phyloP scores from a whole-genome alignment of 1,140 invertebrate genomes.

The Venustaconcha ellipsiformis region DNA sequence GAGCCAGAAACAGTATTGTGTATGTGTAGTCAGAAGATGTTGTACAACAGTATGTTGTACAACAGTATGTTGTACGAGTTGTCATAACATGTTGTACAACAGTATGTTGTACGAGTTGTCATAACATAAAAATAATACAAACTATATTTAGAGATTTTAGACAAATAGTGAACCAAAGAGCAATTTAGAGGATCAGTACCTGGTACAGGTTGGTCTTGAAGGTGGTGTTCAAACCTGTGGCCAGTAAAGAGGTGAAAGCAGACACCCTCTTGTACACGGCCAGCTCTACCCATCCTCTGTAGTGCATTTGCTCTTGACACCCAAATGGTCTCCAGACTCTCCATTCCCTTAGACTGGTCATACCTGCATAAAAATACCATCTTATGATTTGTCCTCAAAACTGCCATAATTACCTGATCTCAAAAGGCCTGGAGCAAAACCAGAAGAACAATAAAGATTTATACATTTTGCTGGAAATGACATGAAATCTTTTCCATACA shows the following conservation, averaged over 20 bases:
- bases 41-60: too few species aligned
- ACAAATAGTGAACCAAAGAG: not conserved
- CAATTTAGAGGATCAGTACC: constrained; percentile 31
- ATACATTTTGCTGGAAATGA: too few species aligned
- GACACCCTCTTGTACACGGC: constrained; percentile 77
- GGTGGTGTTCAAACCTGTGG: constrained; percentile 69
- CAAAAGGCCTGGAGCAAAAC: too few species aligned
- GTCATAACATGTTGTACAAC: too few species aligned
- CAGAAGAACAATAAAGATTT: too few species aligned
- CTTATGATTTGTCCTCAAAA: too few species aligned
- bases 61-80: too few species aligned
- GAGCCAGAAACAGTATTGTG: too few species aligned
- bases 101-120: not conserved
- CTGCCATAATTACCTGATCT: too few species aligned
- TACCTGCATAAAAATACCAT: constrained; percentile 71
- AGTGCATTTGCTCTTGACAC: constrained; percentile 78
- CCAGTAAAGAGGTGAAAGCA: constrained; percentile 90
- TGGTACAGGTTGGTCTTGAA: constrained; percentile 65
- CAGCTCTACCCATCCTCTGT: constrained; percentile 91
- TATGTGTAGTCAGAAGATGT: too few species aligned
- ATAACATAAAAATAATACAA: not conserved
- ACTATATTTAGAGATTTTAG: not conserved
- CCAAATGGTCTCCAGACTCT: constrained; percentile 70
- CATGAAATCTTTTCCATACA: too few species aligned
- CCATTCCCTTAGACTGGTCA: constrained; percentile 87